Conservation (phyloP, 2,797 vertebrate species). For the Telmatherina bonti region DNA sequence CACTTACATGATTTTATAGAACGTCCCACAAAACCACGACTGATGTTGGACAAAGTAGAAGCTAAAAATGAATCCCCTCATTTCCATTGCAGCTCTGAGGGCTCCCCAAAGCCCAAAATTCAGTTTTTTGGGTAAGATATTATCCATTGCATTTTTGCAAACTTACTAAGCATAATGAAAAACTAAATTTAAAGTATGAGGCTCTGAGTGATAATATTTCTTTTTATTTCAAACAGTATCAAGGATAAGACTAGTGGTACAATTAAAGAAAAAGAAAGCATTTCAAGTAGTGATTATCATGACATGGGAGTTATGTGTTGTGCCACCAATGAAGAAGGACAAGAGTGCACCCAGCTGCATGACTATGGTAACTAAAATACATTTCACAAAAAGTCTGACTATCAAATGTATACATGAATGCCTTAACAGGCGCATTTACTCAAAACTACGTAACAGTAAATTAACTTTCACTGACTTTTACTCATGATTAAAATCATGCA, state of each 20-base stretch:
- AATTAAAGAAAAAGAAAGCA: not conserved
- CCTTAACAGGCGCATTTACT: not conserved
- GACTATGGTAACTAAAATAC: conserved; percentile 86
- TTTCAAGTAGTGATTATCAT: fast-evolving
- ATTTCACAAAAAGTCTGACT: not conserved
- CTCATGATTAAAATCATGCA: not conserved
- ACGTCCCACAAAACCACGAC: conserved; percentile 68
- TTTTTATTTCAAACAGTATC: conserved; percentile 11
- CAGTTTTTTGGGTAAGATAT: conserved; percentile 74
- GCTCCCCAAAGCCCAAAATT: conserved; percentile 80
- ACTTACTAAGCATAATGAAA: not conserved
- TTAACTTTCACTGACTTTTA: too few species aligned
- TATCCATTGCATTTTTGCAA: not conserved
- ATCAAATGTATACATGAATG: not conserved
- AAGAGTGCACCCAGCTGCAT: conserved; percentile 87
- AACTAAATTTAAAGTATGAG: not conserved
- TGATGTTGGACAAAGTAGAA: not conserved
- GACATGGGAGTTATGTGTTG: conserved; percentile 79
- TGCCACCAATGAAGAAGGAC: conserved; percentile 86
- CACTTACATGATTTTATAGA: conserved; percentile 48
- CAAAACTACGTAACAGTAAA: not conserved
- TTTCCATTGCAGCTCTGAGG: conserved; percentile 81
- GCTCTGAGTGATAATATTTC: not conserved
- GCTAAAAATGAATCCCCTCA: fast-evolving
- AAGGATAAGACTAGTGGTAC: too few species aligned